Percentiles rank a stretch among this genome's conserved stretches.
phyloP scores from a whole-genome alignment of 2,888 invertebrate species.

The Orthosia gothica region DNA sequence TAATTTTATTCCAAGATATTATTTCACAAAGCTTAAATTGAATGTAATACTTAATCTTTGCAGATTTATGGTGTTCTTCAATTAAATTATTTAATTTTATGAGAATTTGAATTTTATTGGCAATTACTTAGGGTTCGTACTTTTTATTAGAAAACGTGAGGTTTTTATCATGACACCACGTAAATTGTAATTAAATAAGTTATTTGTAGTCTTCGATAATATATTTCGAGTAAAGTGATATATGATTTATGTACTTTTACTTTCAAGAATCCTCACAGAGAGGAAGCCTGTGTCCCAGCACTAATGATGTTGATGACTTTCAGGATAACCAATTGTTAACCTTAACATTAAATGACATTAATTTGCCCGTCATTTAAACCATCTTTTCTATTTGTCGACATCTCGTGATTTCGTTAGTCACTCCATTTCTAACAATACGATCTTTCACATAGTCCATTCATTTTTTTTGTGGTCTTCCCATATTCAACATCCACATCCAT shows the following conservation, averaged over 20 bases:
- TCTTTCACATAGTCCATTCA: background rate
- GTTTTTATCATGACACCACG: background rate
- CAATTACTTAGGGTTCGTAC: constrained; percentile 4
- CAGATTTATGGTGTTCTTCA: constrained; percentile 51
- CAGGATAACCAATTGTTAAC: too few species aligned
- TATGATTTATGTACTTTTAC: too few species aligned
- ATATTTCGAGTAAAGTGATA: background rate
- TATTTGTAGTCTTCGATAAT: background rate
- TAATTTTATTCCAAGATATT: constrained; percentile 60
- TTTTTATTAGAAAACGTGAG: constrained; percentile 21
- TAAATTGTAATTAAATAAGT: background rate
- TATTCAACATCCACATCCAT: background rate
- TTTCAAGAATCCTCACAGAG: too few species aligned
- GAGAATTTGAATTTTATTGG: constrained; percentile 27
- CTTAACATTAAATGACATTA: too few species aligned
- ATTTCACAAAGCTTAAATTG: constrained; percentile 59
- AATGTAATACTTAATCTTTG: constrained; percentile 51
- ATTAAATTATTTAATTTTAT: constrained; percentile 46
- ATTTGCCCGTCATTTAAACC: too few species aligned
- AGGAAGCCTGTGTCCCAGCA: too few species aligned
- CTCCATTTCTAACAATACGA: too few species aligned
- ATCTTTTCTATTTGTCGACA: too few species aligned
- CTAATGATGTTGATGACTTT: too few species aligned
- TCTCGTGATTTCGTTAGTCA: too few species aligned
- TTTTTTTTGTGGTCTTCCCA: background rate